Evolutionary conservation across 2,113 vertebrate genomes (phyloP), one percentile per base, ranked within the genome.

Genomic region (Sakesphorus luctuosus): DNA sequence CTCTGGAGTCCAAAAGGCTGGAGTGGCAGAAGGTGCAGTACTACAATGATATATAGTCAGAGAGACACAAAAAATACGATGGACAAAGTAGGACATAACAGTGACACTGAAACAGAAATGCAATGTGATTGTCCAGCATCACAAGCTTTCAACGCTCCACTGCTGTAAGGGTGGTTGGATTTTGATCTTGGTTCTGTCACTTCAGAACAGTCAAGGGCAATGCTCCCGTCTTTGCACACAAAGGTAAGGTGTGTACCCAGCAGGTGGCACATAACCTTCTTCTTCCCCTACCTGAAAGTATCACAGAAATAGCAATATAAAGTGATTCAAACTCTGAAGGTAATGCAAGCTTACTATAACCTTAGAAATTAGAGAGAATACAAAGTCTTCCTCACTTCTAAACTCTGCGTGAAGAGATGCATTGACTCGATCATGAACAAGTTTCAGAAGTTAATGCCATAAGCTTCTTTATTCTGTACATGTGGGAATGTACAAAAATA

Each of bases 31-130:
- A 81, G 12, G 11, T 28, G 31, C 35, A 67, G 17, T 33, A n/a
- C 8, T 59, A 66, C 3, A 49, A 7, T 9, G 16, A 53, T 6
- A 46, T 0, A 7, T 1, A 3, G n/a, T 4, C 75, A 53, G 55
- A 76, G 12, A 74, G 71, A 73, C 35, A 71, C 11, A 74, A 49
- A 81, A 74, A 40, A 38, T 23, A 43, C 18, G 58, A 71, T 6
- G 20, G 35, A 52, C 16, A 49, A n/a, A 56, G 28, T 1, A 76
- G 49, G 35, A 73, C 26, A 72, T 26, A 47, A 74, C 1, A 1
- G 5, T 36, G 77, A 47, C 18, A 16, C 20, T 44, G 7, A 18
- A 81, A 74, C 9, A 91, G 23, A 77, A 96, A 74, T 23, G 58
- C 3, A 20, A 4, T 2, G 4, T 25, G 11, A 56, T 38, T 25